Percentiles rank a stretch among this genome's conserved stretches.
Conservation (phyloP, 2,113 vertebrate genomes). For the Neodontobutis hainanensis region DNA sequence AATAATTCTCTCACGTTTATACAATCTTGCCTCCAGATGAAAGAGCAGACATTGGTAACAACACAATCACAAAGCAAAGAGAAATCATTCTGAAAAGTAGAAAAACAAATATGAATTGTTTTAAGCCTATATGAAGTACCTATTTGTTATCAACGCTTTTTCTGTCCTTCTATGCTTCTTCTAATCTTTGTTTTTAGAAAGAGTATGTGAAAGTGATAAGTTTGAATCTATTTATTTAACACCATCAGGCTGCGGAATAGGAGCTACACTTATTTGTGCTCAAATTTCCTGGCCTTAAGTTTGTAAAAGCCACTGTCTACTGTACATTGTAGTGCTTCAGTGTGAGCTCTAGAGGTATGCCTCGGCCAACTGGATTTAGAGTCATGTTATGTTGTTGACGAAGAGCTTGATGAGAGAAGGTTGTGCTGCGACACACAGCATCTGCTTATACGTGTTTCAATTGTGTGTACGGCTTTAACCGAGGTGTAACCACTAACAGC, state of each 20-base stretch:
- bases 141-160: not conserved
- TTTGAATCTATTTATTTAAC: no score
- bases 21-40: slow-evolving; percentile 27
- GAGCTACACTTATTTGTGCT: no score
- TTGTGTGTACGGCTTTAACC: slow-evolving; percentile 32
- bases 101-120: not conserved
- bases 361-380: slow-evolving; percentile 57
- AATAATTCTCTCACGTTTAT: slow-evolving; percentile 38
- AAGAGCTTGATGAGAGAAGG: slow-evolving; percentile 59
- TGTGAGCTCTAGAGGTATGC: slow-evolving; percentile 31
- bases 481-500: slow-evolving; percentile 53
- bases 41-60: slow-evolving; percentile 27
- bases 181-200: no score
- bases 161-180: no score
- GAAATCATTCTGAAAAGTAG: not conserved
- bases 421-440: slow-evolving; percentile 33
- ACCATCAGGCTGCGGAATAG: no score
- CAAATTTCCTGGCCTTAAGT: slow-evolving; percentile 20
- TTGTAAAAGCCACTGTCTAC: slow-evolving; percentile 37
- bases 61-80: slow-evolving; percentile 33
- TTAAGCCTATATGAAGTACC: not conserved
- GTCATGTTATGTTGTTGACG: slow-evolving; percentile 54
- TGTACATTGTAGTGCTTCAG: slow-evolving; percentile 34
- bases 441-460: slow-evolving; percentile 33
- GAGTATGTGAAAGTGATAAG: no score